Percentiles rank a stretch among this genome's conserved stretches.
These are phyloP conservation scores for Cirrhinus mrigala DNA, from an alignment of 2,797 vertebrate species.

Conservation along the genomic window DNA sequence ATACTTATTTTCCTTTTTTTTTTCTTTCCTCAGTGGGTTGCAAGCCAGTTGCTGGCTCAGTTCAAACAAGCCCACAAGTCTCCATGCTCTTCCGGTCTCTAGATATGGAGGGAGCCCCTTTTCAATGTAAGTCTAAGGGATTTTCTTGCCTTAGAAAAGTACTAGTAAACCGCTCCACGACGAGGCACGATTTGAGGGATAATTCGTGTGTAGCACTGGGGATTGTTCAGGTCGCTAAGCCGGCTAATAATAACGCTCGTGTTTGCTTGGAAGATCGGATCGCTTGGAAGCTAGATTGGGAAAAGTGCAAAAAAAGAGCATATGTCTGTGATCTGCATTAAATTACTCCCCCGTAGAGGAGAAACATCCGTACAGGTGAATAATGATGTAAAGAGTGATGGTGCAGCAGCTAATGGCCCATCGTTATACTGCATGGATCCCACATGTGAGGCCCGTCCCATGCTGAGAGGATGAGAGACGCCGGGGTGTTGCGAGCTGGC, in stretches of 20 bases:
- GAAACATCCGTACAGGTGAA: neutral
- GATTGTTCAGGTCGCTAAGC: neutral
- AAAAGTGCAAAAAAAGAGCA: conserved; percentile 1
- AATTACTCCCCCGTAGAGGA: neutral
- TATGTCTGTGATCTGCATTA: conserved; percentile 26
- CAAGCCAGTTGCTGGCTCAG: neutral
- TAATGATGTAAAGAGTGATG: conserved; percentile 36
- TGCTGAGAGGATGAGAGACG: conserved; percentile 62
- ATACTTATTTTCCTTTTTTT: no score
- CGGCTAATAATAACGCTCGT: neutral
- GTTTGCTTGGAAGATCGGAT: neutral
- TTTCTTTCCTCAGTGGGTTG: no score
- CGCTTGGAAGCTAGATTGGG: neutral
- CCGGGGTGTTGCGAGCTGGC: conserved; percentile 71
- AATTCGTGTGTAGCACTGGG: neutral
- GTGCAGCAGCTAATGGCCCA: neutral
- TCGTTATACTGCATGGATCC: conserved; percentile 69
- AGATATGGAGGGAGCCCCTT: neutral
- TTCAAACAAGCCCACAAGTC: neutral
- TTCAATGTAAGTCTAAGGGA: neutral
- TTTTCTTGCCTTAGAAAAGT: neutral
- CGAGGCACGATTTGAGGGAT: neutral
- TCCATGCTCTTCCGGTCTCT: neutral
- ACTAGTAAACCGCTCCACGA: neutral
- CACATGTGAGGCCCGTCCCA: conserved; percentile 68